A percentile compares a stretch with the other conserved stretches of the same genome.
Conservation (phyloP, 2,797 vertebrate species). For the Rhodeus uyekii region DNA sequence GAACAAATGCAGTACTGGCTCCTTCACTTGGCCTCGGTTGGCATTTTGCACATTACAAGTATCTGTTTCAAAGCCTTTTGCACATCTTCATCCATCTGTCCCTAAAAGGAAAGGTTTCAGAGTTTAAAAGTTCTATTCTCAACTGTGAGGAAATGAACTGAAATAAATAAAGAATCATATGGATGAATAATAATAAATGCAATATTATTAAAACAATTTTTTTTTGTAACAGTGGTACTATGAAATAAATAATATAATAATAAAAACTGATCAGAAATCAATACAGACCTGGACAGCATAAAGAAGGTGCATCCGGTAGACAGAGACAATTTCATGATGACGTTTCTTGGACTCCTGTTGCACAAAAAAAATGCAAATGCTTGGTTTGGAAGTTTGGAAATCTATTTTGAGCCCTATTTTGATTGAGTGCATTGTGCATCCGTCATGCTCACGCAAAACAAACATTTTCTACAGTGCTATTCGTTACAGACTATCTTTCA, state of each 20-base stretch:
- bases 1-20: conserved; percentile 40
- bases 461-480: neutral
- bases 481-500: neutral
- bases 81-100: conserved; percentile 99
- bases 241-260: too few relatives aligned
- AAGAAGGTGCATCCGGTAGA: conserved; percentile 98
- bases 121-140: neutral
- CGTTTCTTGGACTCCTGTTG: conserved; percentile 94
- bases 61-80: conserved; percentile 98
- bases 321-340: conserved; percentile 92
- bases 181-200: neutral
- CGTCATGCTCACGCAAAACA: neutral
- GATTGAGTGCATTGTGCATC: neutral
- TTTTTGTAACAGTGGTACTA: neutral
- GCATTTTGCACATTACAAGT: conserved; percentile 96
- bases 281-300: conserved; percentile 93
- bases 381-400: neutral
- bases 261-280: neutral
- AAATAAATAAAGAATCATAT: neutral
- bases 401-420: neutral
- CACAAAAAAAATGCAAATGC: conserved; percentile 47
- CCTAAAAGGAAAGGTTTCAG: conserved; percentile 71
- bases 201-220: neutral
- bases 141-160: neutral
- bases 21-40: conserved; percentile 86